Percentiles rank a stretch among this genome's conserved stretches.
Evolutionary conservation across 2,888 invertebrate genomes (phyloP).

Genomic region (Netelia inedita): DNA sequence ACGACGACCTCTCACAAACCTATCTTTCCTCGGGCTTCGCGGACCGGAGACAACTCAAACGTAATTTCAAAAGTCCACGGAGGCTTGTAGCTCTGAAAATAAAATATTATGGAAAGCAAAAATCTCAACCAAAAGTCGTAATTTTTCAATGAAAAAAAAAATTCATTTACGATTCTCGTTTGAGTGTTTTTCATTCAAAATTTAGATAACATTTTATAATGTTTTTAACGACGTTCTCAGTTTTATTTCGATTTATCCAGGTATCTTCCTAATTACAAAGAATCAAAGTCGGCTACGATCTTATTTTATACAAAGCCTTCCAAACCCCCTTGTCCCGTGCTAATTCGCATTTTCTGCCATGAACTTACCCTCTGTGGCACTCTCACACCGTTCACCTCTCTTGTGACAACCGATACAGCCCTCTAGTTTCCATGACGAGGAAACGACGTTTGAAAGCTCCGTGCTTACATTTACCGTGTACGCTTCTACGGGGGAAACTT

Average conservation of each 20-base stretch:
- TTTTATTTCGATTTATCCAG: neutral
- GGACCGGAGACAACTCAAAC: conserved; percentile 42
- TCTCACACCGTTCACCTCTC: neutral
- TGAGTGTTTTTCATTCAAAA: neutral
- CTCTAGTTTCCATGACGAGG: conserved; percentile 31
- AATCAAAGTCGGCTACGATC: neutral
- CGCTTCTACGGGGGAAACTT: conserved; percentile 44
- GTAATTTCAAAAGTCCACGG: conserved; percentile 48
- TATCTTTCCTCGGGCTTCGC: conserved; percentile 5
- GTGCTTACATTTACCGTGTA: conserved; percentile 33
- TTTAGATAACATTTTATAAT: neutral
- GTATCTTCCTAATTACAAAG: neutral
- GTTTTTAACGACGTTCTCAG: neutral
- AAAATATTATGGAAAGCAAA: neutral
- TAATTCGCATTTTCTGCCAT: too few species aligned
- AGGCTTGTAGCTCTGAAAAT: neutral
- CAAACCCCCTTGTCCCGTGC: neutral
- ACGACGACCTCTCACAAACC: conserved; percentile 39
- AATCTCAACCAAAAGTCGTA: neutral
- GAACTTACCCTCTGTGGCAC: neutral
- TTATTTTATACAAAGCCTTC: neutral
- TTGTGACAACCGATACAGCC: neutral
- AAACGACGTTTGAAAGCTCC: conserved; percentile 35
- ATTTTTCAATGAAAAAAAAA: neutral
- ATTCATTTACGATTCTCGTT: neutral